phyloP scores from a whole-genome alignment of 2,888 invertebrate species.

The Byasa hedistus region DNA sequence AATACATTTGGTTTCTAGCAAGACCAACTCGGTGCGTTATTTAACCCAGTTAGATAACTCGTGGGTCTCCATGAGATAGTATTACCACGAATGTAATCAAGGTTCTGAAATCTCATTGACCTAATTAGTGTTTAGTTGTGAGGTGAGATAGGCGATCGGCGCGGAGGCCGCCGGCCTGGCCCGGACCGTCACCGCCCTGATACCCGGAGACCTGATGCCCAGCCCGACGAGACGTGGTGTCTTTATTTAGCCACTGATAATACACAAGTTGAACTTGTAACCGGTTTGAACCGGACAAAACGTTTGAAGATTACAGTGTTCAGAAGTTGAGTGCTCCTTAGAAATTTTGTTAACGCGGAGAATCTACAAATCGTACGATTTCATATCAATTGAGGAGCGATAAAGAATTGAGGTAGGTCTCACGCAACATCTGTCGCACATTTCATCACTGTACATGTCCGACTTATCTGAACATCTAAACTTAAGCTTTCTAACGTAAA shows the following conservation, averaged over 20 bases:
- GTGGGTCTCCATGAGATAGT: conserved; percentile 28
- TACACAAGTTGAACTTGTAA: neutral
- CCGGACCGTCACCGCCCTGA: neutral
- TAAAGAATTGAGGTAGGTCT: conserved; percentile 32
- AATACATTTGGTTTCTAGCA: conserved; percentile 26
- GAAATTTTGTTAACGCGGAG: neutral
- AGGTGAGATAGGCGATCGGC: conserved; percentile 40
- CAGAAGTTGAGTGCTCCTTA: neutral
- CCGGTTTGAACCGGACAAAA: conserved; percentile 12
- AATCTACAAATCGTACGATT: neutral
- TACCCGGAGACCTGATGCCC: too few species aligned
- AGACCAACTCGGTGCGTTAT: conserved; percentile 33
- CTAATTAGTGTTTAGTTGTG: conserved; percentile 47
- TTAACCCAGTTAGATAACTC: conserved; percentile 69
- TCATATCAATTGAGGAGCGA: neutral
- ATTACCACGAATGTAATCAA: conserved; percentile 46
- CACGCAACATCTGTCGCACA: neutral
- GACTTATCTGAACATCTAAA: neutral
- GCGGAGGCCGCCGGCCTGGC: conserved; percentile 5
- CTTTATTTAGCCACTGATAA: neutral
- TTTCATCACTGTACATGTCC: neutral
- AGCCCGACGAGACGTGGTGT: too few species aligned
- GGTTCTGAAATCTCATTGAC: conserved; percentile 67
- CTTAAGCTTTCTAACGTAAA: neutral
- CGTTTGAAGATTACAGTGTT: neutral